These are phyloP conservation scores for Hirtodrosophila trivittata DNA, from an alignment of 2,888 invertebrate species.

Conservation along the genomic window DNA sequence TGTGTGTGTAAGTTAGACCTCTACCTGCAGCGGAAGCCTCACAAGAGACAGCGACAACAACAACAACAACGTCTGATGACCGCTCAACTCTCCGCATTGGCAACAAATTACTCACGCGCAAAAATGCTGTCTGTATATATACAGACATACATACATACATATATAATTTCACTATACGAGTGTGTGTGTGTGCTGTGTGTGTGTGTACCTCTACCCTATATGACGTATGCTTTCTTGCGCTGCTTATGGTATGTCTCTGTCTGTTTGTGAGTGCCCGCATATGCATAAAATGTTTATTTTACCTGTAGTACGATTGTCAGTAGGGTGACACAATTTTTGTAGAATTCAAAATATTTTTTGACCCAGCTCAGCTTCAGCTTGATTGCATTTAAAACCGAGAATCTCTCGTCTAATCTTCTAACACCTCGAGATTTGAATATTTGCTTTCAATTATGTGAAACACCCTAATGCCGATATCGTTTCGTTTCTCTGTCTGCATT, in stretches of 20 bases:
- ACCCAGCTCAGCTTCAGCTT: too few species aligned
- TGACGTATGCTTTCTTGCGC: constrained; percentile 79
- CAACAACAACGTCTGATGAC: constrained; percentile 18
- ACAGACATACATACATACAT: constrained; percentile 56
- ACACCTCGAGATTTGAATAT: constrained; percentile 17
- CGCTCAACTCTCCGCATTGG: constrained; percentile 25
- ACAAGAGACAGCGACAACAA: constrained; percentile 59
- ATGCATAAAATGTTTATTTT: constrained; percentile 66
- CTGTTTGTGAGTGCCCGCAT: constrained; percentile 36
- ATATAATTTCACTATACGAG: constrained; percentile 67
- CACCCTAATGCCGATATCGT: constrained; percentile 62
- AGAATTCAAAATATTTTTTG: neutral
- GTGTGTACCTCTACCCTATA: constrained; percentile 23
- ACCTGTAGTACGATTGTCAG: constrained; percentile 41
- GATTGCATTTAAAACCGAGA: neutral
- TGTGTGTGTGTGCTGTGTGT: neutral
- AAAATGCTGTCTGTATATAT: constrained; percentile 62
- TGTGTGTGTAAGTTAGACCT: constrained; percentile 35
- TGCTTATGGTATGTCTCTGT: constrained; percentile 5
- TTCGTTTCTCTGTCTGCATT: constrained; percentile 7
- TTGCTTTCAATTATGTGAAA: constrained; percentile 37
- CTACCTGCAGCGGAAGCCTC: constrained; percentile 78
- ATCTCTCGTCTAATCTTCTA: constrained; percentile 16
- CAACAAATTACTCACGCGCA: constrained; percentile 80
- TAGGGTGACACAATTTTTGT: constrained; percentile 42